Base-by-base conservation (phyloP, 2,797 vertebrate genomes). In the Lacerta agilis region DNA sequence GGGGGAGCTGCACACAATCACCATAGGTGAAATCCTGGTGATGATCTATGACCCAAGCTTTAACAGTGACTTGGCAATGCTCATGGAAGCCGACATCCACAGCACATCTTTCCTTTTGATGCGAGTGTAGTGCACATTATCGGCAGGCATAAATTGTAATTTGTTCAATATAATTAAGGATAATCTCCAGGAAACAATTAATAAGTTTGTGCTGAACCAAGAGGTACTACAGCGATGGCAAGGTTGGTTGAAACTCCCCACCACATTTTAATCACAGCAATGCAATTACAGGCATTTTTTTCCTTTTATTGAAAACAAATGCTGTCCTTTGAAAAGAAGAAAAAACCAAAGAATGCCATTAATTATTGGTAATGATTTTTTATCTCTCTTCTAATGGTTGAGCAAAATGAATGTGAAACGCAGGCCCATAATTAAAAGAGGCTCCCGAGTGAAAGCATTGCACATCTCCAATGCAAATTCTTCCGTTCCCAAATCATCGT, bases 351-450 rank as follows among this genome's bases (percentile, higher is more conserved):
- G 61, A 55, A 89, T 69, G 33, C 78, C n/a, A 86, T 86, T 89
- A 85, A 76, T 86, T 89, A 82, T 86, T 86, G 11, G 23, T 77
- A 86, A 89, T 82, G 71, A 76, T 81, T 80, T 85, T 88, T 81
- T 43, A 89, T 86, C 88, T 86, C 58, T 33, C n/a, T 67, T 67
- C 78, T 86, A 89, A 89, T 69, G 27, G 78, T 55, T 55, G 71
- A 86, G 61, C 67, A 67, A 82, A 89, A 89, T 69, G 83, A 82
- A 82, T 76, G 78, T 69, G 83, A 76, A 81, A 81, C 13, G 58
- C 61, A 85, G 33, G 58, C 27, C 27, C 58, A 67, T 89, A 75
- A 85, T 85, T 89, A 67, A 89, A 76, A 80, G 55, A 36, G 69
- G 36, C 77, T 81, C 58, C 7, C 64, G 9, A 38, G 83, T 76